phyloP scores from a whole-genome alignment of 2,113 vertebrate species.

The Rafetus swinhoei region DNA sequence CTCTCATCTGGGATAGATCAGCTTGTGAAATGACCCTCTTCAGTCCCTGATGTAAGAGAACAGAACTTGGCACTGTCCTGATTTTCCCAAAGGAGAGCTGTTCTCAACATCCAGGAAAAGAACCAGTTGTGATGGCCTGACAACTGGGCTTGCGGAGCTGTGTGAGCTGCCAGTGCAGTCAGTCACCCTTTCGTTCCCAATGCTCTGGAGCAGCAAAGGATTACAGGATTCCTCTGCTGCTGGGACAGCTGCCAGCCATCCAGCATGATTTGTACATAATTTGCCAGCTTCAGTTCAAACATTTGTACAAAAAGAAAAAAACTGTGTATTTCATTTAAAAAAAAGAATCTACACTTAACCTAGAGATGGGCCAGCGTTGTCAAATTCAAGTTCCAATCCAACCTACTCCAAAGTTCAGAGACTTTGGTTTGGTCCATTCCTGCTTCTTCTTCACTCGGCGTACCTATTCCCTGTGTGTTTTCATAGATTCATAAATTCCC shows the following conservation, averaged over 20 bases:
- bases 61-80: conserved; percentile 13
- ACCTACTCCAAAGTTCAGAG: background rate
- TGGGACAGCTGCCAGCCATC: background rate
- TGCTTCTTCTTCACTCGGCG: background rate
- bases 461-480: background rate
- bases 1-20: conserved; percentile 5
- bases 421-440: background rate
- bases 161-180: background rate
- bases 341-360: background rate
- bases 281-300: background rate
- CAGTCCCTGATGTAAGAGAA: conserved; percentile 28
- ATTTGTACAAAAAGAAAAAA: background rate
- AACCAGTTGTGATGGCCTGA: conserved; percentile 1
- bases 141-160: background rate
- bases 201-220: background rate
- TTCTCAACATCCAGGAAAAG: conserved; percentile 40
- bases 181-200: conserved; percentile 1
- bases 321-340: background rate
- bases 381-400: background rate
- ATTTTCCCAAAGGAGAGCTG: conserved; percentile 38
- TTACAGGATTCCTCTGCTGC: background rate
- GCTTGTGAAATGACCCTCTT: conserved; percentile 20
- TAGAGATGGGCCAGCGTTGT: background rate
- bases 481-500: background rate
- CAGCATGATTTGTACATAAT: background rate